Evolutionary conservation across 2,797 vertebrate species (phyloP), one percentile per base, ranked within the genome.

Genomic region (Chromis chromis): DNA sequence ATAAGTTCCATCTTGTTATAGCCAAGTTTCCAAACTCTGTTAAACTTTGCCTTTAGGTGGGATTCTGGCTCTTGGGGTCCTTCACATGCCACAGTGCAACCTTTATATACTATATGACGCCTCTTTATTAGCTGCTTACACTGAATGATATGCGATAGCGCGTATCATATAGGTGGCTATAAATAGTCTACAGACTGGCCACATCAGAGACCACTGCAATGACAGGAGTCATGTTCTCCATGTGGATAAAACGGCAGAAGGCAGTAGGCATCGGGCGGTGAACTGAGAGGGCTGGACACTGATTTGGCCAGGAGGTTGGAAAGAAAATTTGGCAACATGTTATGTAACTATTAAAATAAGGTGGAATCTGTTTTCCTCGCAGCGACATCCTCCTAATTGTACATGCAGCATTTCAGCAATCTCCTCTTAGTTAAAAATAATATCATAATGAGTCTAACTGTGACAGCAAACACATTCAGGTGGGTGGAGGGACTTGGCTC

Each of bases 101-200:
- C 72, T 77, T 73, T 71, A 36, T 25, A 72, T 48, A 49, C 56
- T 25, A 9, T 21, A 1, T 44, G 58, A 70, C 69, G 74, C 76
- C 69, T 76, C 65, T 76, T 81, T 56, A 79, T 85, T 57, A 79
- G 74, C 76, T 61, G 60, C 68, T 68, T 21, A 62, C 56, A 40
- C 44, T 24, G 63, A 56, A 52, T 60, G 76, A 74, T 71, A 83
- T 54, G 79, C 31, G 79, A 88, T 77, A 82, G 76, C 62, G 33
- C 64, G n/a, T 76, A 82, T 91, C 83, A 67, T 74, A 75, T 83
- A 82, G 57, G 65, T 25, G 21, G 31, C 80, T 92, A 90, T 85
- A 77, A 91, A 91, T 92, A 92, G 87, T 42, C 31, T 17, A 2
- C 49, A 75, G 72, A 74, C 81, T 54, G 65, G 58, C 68, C 74